Evolutionary conservation across 2,888 invertebrate genomes (phyloP).

Genomic region (Nineta flava): DNA sequence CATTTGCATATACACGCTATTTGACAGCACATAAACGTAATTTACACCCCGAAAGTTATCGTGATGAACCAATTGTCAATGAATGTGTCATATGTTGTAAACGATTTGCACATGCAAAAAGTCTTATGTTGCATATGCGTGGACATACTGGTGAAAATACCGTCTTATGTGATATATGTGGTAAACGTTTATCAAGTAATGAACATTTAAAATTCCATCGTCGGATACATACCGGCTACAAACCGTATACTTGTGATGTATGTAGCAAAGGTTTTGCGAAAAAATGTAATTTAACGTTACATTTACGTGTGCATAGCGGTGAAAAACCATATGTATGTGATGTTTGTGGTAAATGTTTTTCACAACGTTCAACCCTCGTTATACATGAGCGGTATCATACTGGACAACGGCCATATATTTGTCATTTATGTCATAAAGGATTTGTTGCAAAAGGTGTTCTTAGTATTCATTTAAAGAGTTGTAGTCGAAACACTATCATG

Average conservation of each 20-base stretch:
- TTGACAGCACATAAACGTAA: slow-evolving; percentile 32
- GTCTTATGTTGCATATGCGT: slow-evolving; percentile 26
- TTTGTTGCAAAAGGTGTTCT: slow-evolving; percentile 46
- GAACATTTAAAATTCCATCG: slow-evolving; percentile 37
- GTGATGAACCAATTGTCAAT: slow-evolving; percentile 20
- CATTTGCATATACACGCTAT: slow-evolving; percentile 30
- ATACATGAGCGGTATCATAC: slow-evolving; percentile 44
- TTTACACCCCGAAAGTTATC: slow-evolving; percentile 30
- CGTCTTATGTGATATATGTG: slow-evolving; percentile 41
- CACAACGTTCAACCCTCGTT: slow-evolving; percentile 40
- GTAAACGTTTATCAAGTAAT: slow-evolving; percentile 34
- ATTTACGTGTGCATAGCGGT: slow-evolving; percentile 43
- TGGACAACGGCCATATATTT: slow-evolving; percentile 40
- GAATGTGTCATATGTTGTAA: slow-evolving; percentile 28
- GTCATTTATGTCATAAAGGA: slow-evolving; percentile 40
- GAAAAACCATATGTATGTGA: slow-evolving; percentile 44
- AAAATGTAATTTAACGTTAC: slow-evolving; percentile 40
- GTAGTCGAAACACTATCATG: slow-evolving; percentile 19
- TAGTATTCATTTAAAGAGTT: slow-evolving; percentile 41
- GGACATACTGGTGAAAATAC: slow-evolving; percentile 32
- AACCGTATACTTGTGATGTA: slow-evolving; percentile 26
- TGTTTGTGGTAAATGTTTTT: slow-evolving; percentile 44
- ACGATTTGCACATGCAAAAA: slow-evolving; percentile 26
- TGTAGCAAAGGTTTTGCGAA: slow-evolving; percentile 40
- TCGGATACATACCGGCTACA: slow-evolving; percentile 34